phyloP scores from a whole-genome alignment of 2,113 vertebrate species.

The Tragulus kanchil region DNA sequence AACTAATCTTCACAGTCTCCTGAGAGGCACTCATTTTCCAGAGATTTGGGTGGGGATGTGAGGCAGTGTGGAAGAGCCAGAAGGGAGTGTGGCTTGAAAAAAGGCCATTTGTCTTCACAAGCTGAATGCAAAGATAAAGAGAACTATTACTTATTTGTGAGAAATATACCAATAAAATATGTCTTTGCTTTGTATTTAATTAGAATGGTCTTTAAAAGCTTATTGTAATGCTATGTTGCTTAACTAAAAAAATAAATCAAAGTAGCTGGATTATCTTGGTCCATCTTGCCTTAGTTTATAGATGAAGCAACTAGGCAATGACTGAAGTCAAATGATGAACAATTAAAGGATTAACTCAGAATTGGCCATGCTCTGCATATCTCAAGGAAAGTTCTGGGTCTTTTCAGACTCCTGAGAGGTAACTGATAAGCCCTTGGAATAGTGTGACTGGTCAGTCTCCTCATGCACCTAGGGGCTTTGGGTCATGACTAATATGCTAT shows the following conservation, averaged over 20 bases:
- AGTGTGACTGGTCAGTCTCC: not conserved
- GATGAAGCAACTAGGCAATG: not conserved
- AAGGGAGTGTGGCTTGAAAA: not conserved
- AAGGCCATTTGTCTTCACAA: not conserved
- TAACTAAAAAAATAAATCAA: conserved; percentile 54
- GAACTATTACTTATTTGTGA: conserved; percentile 11
- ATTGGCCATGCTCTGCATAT: not conserved
- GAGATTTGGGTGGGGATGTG: conserved; percentile 41
- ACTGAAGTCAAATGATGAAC: not conserved
- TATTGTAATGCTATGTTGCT: conserved; percentile 17
- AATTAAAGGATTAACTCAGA: not conserved
- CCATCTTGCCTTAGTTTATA: not conserved
- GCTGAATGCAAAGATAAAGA: conserved; percentile 19
- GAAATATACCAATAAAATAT: not conserved
- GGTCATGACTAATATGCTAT: not conserved
- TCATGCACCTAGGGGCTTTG: not conserved
- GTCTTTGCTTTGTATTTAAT: not conserved
- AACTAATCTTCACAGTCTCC: conserved; percentile 71
- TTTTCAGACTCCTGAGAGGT: not conserved
- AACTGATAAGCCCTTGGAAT: not conserved
- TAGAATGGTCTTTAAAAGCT: conserved; percentile 38
- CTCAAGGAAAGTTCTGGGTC: not conserved
- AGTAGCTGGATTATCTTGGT: not conserved
- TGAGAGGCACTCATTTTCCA: conserved; percentile 55
- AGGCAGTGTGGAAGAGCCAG: not conserved